Evolutionary conservation across 2,888 invertebrate species (phyloP).

Genomic region (Ophioninae sp.): DNA sequence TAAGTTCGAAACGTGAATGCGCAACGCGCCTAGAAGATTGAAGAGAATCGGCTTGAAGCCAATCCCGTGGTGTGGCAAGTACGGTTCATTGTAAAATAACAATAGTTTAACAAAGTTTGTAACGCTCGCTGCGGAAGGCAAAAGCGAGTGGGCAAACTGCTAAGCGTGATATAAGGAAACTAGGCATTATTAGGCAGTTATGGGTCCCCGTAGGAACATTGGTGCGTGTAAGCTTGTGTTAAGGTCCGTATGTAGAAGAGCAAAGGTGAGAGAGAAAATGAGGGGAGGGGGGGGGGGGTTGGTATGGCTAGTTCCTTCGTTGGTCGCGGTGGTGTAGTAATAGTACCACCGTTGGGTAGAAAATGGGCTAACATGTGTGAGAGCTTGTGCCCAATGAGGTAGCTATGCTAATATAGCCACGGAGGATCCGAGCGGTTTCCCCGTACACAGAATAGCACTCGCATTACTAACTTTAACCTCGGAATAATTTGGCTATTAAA

Average conservation of each 20-base stretch:
- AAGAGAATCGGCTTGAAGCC: conserved; percentile 45
- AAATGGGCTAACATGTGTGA: conserved; percentile 57
- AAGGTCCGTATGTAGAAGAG: conserved; percentile 32
- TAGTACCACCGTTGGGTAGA: conserved; percentile 20
- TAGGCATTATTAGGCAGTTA: conserved; percentile 77
- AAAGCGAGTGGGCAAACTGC: conserved; percentile 25
- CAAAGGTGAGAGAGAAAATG: conserved; percentile 45
- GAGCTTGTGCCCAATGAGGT: conserved; percentile 66
- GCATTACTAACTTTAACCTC: conserved; percentile 76
- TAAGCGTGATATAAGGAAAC: conserved; percentile 75
- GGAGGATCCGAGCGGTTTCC: conserved; percentile 74
- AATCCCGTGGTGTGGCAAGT: conserved; percentile 49
- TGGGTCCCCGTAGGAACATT: conserved; percentile 75
- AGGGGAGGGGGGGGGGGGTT: too few species aligned
- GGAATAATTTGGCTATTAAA: conserved; percentile 78
- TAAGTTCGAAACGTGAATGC: background rate
- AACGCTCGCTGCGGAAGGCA: conserved; percentile 18
- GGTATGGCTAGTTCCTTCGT: conserved; percentile 28
- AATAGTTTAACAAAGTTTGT: conserved; percentile 60
- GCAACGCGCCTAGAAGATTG: conserved; percentile 37
- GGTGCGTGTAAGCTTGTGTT: conserved; percentile 62
- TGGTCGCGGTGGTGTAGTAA: conserved; percentile 9
- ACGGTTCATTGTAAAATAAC: conserved; percentile 59
- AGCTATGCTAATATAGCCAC: conserved; percentile 75
- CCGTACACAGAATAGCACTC: conserved; percentile 79